Percentiles rank a stretch among this genome's conserved stretches.
Evolutionary conservation across 2,113 vertebrate genomes (phyloP).

Genomic region (Xenopus laevis): DNA sequence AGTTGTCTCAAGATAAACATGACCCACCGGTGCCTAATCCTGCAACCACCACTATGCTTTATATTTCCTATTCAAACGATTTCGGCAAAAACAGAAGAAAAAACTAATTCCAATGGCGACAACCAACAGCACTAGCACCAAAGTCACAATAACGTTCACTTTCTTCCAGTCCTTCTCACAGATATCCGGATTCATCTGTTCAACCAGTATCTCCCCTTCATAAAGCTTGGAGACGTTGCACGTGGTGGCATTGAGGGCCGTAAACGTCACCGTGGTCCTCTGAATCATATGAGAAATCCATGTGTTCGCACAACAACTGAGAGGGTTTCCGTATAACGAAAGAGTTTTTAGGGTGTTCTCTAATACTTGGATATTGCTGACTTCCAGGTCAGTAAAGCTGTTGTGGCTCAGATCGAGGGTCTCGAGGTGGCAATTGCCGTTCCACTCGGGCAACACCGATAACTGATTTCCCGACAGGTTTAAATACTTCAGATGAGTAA

Average conservation of each 20-base stretch:
- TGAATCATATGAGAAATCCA: conserved; percentile 77
- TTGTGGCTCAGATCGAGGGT: conserved; percentile 87
- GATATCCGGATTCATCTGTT: conserved; percentile 68
- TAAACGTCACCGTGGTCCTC: conserved; percentile 68
- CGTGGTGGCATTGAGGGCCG: conserved; percentile 65
- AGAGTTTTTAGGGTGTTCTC: conserved; percentile 79
- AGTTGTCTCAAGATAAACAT: too few species aligned
- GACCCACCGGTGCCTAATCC: too few species aligned
- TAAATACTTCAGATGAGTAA: conserved; percentile 72
- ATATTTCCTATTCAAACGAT: conserved; percentile 62
- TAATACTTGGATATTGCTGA: conserved; percentile 69
- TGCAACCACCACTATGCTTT: conserved; percentile 57
- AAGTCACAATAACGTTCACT: conserved; percentile 61
- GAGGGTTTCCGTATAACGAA: conserved; percentile 83
- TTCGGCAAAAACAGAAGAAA: conserved; percentile 61
- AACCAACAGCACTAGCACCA: conserved; percentile 57
- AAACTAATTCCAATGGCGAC: conserved; percentile 49
- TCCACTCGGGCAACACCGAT: conserved; percentile 71
- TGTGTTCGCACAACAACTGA: conserved; percentile 82
- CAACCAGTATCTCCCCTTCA: conserved; percentile 65
- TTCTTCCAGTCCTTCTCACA: conserved; percentile 69
- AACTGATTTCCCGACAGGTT: conserved; percentile 85
- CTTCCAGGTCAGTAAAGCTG: conserved; percentile 74
- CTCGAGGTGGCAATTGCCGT: conserved; percentile 72
- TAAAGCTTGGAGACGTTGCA: conserved; percentile 68